Percentiles rank a stretch among this genome's conserved stretches.
Evolutionary conservation across 1,140 invertebrate genomes (phyloP).

Genomic region (Littorina saxatilis): DNA sequence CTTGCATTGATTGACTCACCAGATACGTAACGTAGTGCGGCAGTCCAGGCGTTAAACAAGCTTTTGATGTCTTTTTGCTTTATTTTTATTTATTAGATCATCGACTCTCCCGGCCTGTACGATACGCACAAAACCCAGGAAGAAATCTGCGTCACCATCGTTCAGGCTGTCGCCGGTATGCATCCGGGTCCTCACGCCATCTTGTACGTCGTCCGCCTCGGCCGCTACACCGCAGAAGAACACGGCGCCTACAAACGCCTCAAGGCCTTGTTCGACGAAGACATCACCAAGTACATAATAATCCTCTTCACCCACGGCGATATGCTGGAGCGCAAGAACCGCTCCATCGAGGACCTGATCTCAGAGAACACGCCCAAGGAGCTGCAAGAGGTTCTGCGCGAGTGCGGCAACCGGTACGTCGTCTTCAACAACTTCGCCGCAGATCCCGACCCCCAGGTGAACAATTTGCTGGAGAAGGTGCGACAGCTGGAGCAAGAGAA

Average conservation of each 20-base stretch:
- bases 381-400: not conserved
- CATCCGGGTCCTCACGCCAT: conserved; percentile 19
- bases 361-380: not conserved
- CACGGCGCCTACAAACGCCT: not conserved
- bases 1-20: too few species aligned
- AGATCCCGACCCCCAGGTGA: not conserved
- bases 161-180: not conserved
- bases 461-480: not conserved
- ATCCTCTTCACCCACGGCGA: conserved; percentile 10
- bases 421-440: conserved; percentile 27
- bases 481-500: not conserved
- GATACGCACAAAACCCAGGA: not conserved
- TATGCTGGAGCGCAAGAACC: not conserved
- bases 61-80: too few species aligned
- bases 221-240: not conserved
- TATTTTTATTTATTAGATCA: not conserved
- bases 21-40: too few species aligned
- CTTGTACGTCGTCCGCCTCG: not conserved
- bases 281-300: not conserved
- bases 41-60: too few species aligned
- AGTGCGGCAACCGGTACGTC: conserved; percentile 5
- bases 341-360: not conserved
- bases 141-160: not conserved
- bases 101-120: not conserved
- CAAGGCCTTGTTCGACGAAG: conserved; percentile 13